phyloP scores from a whole-genome alignment of 2,797 vertebrate species.

The Sebastes diaconus region DNA sequence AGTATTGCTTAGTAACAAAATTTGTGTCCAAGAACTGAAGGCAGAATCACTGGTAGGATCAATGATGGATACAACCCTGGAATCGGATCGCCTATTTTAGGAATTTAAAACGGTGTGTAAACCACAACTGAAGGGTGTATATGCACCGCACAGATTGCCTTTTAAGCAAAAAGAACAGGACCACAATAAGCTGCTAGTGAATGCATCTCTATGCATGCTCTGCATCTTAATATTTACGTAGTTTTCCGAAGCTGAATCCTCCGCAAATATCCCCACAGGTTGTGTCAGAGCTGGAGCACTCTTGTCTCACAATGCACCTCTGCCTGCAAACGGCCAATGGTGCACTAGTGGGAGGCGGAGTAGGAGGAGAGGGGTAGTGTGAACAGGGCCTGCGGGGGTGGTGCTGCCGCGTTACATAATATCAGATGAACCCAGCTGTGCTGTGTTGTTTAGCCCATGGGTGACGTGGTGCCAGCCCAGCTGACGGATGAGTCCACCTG shows the following conservation, averaged over 20 bases:
- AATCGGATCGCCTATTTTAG: conserved; percentile 20
- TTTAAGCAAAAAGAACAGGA: too few relatives aligned
- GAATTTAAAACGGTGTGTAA: conserved; percentile 15
- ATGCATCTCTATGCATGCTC: background rate
- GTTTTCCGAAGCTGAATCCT: conserved; percentile 21
- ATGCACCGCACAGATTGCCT: background rate
- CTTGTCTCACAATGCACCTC: conserved; percentile 60
- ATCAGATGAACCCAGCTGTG: conserved; percentile 72
- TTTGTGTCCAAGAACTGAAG: conserved; percentile 60
- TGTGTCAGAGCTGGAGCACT: conserved; percentile 43
- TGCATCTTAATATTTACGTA: background rate
- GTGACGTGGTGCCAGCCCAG: conserved; percentile 56
- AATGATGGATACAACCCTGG: conserved; percentile 19
- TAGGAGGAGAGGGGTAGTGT: conserved; percentile 70
- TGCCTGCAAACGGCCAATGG: conserved; percentile 66
- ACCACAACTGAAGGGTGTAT: background rate
- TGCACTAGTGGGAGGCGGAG: conserved; percentile 66
- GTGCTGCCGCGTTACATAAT: conserved; percentile 69
- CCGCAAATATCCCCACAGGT: conserved; percentile 48
- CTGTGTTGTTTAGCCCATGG: conserved; percentile 63
- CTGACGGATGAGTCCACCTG: conserved; percentile 69
- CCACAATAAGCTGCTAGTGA: background rate
- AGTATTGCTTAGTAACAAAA: conserved; percentile 75
- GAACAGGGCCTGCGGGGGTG: conserved; percentile 76
- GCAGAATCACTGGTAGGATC: conserved; percentile 35